Percentiles rank a stretch among this genome's conserved stretches.
phyloP scores from a whole-genome alignment of 2,797 vertebrate genomes.

The Cuculus canorus region DNA sequence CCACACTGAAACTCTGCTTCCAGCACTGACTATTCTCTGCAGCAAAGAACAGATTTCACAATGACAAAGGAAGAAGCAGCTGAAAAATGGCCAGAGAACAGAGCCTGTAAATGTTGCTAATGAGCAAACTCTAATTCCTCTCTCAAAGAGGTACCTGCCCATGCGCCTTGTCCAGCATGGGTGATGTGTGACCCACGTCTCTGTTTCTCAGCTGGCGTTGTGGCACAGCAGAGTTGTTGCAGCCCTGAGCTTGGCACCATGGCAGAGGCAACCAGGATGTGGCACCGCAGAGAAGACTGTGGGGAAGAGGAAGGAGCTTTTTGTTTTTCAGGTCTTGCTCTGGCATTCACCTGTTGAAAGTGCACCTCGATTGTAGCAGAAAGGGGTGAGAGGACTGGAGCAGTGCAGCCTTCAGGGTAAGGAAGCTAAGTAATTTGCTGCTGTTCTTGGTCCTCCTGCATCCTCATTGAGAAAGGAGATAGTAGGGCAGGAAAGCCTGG shows the following conservation, averaged over 20 bases:
- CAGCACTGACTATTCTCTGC: background rate
- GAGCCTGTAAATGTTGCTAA: background rate
- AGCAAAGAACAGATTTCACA: constrained; percentile 28
- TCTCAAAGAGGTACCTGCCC: background rate
- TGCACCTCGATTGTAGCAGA: background rate
- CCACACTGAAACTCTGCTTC: background rate
- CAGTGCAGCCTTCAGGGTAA: background rate
- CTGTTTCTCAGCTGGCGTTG: background rate
- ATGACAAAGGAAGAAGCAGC: background rate
- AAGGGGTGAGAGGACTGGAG: background rate
- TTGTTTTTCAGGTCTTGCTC: background rate
- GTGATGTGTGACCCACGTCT: background rate
- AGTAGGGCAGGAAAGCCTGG: background rate
- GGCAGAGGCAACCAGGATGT: accelerated
- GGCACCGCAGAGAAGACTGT: background rate
- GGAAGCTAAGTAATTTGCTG: background rate
- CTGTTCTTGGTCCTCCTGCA: background rate
- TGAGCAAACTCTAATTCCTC: background rate
- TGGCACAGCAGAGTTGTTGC: background rate
- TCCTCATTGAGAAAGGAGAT: accelerated
- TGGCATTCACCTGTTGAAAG: background rate
- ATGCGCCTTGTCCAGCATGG: background rate
- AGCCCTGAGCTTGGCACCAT: background rate
- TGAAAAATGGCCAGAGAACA: background rate
- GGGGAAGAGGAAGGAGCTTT: background rate